Percentiles rank a stretch among this genome's conserved stretches.
These are phyloP conservation scores for Siderastrea radians DNA, from an alignment of 92 coral and sea anemone genomes.

Conservation along the genomic window DNA sequence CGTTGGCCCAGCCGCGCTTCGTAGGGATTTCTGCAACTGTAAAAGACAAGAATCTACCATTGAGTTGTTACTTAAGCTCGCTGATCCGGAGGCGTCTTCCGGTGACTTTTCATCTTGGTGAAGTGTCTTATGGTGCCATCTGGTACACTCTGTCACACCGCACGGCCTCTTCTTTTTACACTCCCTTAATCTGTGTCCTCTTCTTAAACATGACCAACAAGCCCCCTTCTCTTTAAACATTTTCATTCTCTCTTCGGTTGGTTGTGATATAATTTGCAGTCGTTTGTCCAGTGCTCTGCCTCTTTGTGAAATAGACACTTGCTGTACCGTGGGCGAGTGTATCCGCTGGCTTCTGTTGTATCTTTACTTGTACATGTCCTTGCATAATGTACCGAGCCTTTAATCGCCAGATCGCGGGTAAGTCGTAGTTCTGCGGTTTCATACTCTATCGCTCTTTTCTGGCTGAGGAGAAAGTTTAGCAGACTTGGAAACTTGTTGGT, in stretches of 20 bases:
- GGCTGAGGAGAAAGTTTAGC: too few relatives aligned
- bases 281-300: neutral
- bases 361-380: neutral
- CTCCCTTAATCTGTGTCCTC: constrained; percentile 52
- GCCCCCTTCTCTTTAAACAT: too few relatives aligned
- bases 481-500: too few relatives aligned
- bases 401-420: neutral
- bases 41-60: neutral
- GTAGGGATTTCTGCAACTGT: constrained; percentile 23
- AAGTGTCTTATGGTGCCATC: neutral
- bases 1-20: constrained; percentile 1
- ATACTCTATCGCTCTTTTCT: too few relatives aligned
- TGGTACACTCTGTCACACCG: constrained; percentile 12
- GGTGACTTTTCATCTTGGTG: neutral
- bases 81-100: neutral
- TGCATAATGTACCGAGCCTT: neutral
- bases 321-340: neutral
- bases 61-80: constrained; percentile 21
- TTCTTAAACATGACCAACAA: neutral
- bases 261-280: constrained; percentile 33
- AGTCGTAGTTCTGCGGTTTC: too few relatives aligned
- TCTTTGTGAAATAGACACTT: constrained; percentile 33
- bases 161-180: constrained; percentile 39
- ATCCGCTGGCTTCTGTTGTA: neutral
- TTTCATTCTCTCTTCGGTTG: neutral